Evolutionary conservation across 1,140 invertebrate genomes (phyloP).

Genomic region (Scylla paramamosain): DNA sequence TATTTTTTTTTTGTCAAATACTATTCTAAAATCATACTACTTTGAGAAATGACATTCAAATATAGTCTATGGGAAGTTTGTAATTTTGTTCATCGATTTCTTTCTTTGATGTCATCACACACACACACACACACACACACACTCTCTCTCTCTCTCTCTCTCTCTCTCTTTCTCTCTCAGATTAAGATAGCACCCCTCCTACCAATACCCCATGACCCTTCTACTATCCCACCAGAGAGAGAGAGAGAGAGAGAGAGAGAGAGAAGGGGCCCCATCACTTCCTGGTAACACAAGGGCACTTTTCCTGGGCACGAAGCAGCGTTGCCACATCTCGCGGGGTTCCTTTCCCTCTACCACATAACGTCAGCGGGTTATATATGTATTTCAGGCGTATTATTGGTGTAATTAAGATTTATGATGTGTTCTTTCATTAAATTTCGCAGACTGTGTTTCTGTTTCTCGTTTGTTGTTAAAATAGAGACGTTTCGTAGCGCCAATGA

Average conservation of each 20-base stretch:
- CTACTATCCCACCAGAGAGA: background rate
- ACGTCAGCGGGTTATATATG: background rate
- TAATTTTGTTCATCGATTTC: no score
- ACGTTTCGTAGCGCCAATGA: no score
- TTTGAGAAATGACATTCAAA: no score
- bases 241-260: background rate
- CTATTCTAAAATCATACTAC: no score
- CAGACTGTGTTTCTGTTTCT: background rate
- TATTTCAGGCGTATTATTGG: background rate
- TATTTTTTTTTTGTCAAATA: no score
- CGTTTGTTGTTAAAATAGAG: no score
- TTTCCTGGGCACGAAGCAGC: slow-evolving; percentile 38
- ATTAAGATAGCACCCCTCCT: background rate
- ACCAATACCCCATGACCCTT: background rate
- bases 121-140: background rate
- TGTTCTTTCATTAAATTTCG: background rate
- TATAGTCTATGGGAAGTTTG: no score
- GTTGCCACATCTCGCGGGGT: background rate
- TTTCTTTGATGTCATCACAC: no score
- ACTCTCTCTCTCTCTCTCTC: background rate
- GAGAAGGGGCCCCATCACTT: background rate
- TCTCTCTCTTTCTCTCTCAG: background rate
- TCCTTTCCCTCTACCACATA: background rate
- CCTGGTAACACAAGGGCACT: slow-evolving; percentile 61
- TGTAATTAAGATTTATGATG: background rate